Conservation (phyloP, 2,113 vertebrate species). For the Poeciliopsis prolifica region DNA sequence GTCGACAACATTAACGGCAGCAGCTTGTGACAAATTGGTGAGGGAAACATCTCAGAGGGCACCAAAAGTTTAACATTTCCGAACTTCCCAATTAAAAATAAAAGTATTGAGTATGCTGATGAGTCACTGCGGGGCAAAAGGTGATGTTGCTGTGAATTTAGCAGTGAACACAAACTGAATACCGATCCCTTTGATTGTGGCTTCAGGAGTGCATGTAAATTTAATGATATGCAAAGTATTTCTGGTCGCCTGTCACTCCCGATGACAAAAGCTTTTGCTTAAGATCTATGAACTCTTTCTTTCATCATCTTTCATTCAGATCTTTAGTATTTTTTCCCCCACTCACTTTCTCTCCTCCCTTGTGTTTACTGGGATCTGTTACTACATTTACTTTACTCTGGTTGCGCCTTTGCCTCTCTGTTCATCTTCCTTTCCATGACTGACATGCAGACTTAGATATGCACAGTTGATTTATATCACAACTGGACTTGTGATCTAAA, state of each 20-base stretch:
- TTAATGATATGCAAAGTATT: conserved; percentile 41
- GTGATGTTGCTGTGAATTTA: conserved; percentile 21
- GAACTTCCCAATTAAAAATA: conserved; percentile 45
- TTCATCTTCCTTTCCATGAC: conserved; percentile 13
- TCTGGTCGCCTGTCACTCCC: conserved; percentile 26
- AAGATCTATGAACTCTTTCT: conserved; percentile 38
- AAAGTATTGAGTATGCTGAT: conserved; percentile 61
- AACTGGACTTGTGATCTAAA: conserved; percentile 40
- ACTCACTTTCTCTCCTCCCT: not conserved
- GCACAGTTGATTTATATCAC: conserved; percentile 39
- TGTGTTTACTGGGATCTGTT: conserved; percentile 33
- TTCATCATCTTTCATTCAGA: conserved; percentile 25
- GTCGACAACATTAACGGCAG: conserved; percentile 18
- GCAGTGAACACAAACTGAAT: conserved; percentile 20
- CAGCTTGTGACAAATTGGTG: conserved; percentile 9
- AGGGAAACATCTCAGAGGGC: conserved; percentile 13
- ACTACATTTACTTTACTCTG: conserved; percentile 20
- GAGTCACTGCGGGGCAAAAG: conserved; percentile 10
- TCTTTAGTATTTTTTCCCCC: conserved; percentile 4
- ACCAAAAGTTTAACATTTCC: conserved; percentile 8
- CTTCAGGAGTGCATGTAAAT: conserved; percentile 23
- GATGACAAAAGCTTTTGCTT: conserved; percentile 41
- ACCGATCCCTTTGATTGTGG: conserved; percentile 31
- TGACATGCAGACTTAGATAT: conserved; percentile 11
- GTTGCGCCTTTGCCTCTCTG: conserved; percentile 4